Evolutionary conservation across 2,888 invertebrate genomes (phyloP).

Genomic region (Trypoxylon attenuatum): DNA sequence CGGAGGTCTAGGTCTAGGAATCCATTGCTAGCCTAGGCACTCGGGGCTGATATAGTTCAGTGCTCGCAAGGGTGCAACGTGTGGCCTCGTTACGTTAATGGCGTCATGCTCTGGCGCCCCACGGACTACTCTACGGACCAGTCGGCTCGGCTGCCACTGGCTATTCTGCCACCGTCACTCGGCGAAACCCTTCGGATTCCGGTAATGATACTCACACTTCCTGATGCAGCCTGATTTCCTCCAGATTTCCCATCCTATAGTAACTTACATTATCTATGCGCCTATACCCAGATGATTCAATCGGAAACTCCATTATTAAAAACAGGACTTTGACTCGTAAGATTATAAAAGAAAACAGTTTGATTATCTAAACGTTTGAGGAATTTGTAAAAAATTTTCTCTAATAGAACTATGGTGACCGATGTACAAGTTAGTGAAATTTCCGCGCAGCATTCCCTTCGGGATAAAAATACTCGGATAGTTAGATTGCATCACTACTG

Average conservation of each 20-base stretch:
- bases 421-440: too few relatives aligned
- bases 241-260: too few relatives aligned
- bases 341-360: too few relatives aligned
- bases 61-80: constrained; percentile 59
- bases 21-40: constrained; percentile 49
- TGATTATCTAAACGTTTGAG: too few relatives aligned
- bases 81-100: constrained; percentile 64
- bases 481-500: too few relatives aligned
- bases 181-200: constrained; percentile 21
- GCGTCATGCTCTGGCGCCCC: constrained; percentile 66
- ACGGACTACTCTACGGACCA: constrained; percentile 48
- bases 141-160: constrained; percentile 29
- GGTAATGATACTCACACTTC: not conserved
- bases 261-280: too few relatives aligned
- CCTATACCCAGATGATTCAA: too few relatives aligned
- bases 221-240: constrained; percentile 12
- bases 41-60: constrained; percentile 57
- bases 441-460: too few relatives aligned
- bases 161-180: constrained; percentile 28
- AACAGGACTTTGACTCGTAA: not conserved
- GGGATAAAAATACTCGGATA: too few relatives aligned
- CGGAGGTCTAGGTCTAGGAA: constrained; percentile 63
- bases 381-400: not conserved
- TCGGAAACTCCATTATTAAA: not conserved
- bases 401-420: too few relatives aligned